phyloP scores from a whole-genome alignment of 2,888 invertebrate genomes.

The Melanotus villosus region DNA sequence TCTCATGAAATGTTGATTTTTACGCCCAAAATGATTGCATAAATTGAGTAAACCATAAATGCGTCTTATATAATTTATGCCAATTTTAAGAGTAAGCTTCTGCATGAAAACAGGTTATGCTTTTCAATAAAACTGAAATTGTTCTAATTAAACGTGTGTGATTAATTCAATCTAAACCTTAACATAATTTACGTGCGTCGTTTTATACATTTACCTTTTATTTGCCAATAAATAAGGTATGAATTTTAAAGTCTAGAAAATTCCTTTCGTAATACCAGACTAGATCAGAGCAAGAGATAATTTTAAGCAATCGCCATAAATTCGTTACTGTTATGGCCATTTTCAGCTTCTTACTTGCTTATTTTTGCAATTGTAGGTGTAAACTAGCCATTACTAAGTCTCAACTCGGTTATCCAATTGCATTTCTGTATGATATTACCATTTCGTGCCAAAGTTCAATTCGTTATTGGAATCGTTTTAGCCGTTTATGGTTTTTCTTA shows the following conservation, averaged over 20 bases:
- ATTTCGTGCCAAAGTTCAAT: conserved; percentile 45
- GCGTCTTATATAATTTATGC: too few relatives aligned
- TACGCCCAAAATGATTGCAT: too few relatives aligned
- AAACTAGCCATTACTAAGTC: conserved; percentile 20
- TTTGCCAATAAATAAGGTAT: not conserved
- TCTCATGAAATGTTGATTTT: too few relatives aligned
- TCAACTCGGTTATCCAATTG: conserved; percentile 2
- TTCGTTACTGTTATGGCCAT: conserved; percentile 12
- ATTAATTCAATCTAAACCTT: too few relatives aligned
- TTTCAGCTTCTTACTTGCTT: conserved; percentile 28
- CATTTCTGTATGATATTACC: conserved; percentile 25
- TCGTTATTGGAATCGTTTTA: conserved; percentile 28
- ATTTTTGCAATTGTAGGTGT: conserved; percentile 34
- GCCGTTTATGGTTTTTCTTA: conserved; percentile 7
- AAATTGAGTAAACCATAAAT: too few relatives aligned
- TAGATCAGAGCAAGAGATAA: conserved; percentile 27
- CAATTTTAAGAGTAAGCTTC: too few relatives aligned
- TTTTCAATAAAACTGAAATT: too few relatives aligned
- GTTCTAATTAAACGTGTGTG: too few relatives aligned
- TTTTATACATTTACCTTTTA: too few relatives aligned
- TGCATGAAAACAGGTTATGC: too few relatives aligned
- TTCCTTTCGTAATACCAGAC: conserved; percentile 10
- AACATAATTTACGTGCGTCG: too few relatives aligned
- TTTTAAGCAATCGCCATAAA: conserved; percentile 19
- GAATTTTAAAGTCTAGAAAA: not conserved